A percentile compares a stretch with the other conserved stretches of the same genome.
Evolutionary conservation across 2,888 invertebrate genomes (phyloP).

Genomic region (Busseola fusca): DNA sequence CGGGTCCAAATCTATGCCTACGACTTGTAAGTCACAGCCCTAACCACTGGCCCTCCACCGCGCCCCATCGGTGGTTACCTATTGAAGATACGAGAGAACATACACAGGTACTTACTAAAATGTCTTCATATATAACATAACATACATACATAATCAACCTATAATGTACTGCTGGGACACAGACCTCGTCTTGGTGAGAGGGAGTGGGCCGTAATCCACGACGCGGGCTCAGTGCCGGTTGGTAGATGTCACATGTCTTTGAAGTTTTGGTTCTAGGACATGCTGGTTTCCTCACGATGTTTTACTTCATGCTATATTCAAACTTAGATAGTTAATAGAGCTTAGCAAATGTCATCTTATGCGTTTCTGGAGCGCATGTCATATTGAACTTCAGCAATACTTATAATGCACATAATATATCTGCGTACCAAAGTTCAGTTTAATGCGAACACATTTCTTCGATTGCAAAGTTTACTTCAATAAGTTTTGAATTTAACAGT

Average conservation of each 20-base stretch:
- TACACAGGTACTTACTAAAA: background rate
- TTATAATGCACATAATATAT: slow-evolving; percentile 3
- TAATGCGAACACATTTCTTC: slow-evolving; percentile 1
- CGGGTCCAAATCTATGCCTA: background rate
- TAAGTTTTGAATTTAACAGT: background rate
- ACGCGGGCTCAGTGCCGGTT: no score
- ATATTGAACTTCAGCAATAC: slow-evolving; percentile 17
- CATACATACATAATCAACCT: no score
- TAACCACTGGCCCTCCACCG: background rate
- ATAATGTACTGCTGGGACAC: no score
- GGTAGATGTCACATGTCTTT: no score
- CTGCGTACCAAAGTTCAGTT: slow-evolving; percentile 14
- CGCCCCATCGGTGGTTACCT: no score
- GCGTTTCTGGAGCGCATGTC: slow-evolving; percentile 19
- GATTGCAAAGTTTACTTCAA: background rate
- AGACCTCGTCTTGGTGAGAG: no score
- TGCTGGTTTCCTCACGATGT: no score
- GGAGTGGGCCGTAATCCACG: no score
- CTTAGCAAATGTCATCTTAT: slow-evolving; percentile 23
- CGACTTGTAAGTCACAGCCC: background rate
- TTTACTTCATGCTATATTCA: background rate
- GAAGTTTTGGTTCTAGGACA: no score
- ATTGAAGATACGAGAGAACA: background rate
- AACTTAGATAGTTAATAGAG: slow-evolving; percentile 35
- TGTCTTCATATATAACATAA: no score